Conservation (phyloP, 1,140 invertebrate species). For the Pachypeltis micranthus region DNA sequence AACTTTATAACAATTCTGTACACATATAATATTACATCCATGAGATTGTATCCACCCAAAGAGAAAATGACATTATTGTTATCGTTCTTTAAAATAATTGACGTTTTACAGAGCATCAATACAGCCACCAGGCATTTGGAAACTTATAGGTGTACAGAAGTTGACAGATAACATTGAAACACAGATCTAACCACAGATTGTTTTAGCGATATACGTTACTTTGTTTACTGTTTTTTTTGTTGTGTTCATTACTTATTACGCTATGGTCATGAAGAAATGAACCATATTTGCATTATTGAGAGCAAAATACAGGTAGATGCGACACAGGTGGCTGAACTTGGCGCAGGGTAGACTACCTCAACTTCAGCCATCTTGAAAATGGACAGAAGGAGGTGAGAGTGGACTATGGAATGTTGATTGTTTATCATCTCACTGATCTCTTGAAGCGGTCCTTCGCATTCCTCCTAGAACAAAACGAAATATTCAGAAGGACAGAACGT, state of each 20-base stretch:
- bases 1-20: no score
- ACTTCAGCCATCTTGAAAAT: conserved; percentile 88
- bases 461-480: conserved; percentile 63
- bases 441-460: conserved; percentile 67
- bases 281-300: no score
- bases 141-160: conserved; percentile 2
- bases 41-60: not conserved
- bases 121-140: not conserved
- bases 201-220: conserved; percentile 2
- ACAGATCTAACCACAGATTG: conserved; percentile 4
- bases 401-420: conserved; percentile 65
- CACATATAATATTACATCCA: no score
- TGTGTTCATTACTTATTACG: not conserved
- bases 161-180: conserved; percentile 6
- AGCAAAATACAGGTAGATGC: no score
- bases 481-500: no score
- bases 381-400: conserved; percentile 70
- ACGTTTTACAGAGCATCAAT: not conserved
- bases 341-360: conserved; percentile 49
- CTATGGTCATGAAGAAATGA: not conserved
- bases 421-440: conserved; percentile 72
- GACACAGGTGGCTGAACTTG: conserved; percentile 21
- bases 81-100: not conserved
- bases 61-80: not conserved
- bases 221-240: no score